A percentile compares a stretch with the other conserved stretches of the same genome.
Conservation (phyloP, 2,888 invertebrate genomes). For the Euproctis similis region DNA sequence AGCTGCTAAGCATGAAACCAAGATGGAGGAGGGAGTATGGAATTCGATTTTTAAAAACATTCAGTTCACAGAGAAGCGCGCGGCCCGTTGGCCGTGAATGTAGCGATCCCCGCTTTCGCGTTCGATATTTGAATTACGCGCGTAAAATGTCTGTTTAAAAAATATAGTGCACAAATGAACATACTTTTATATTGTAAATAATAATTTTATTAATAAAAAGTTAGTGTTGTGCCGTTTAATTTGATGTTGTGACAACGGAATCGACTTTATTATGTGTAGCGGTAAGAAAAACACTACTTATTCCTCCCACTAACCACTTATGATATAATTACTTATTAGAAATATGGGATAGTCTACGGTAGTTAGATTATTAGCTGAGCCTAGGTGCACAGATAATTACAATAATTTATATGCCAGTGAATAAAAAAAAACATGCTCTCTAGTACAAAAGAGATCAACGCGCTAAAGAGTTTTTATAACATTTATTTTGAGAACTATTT, state of each 20-base stretch:
- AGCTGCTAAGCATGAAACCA: too few relatives aligned
- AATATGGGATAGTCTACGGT: too few relatives aligned
- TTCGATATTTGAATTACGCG: slow-evolving; percentile 31
- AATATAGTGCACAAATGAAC: slow-evolving; percentile 27
- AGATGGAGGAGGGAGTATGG: slow-evolving; percentile 23
- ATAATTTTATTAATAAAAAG: slow-evolving; percentile 16
- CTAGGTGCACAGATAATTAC: too few relatives aligned
- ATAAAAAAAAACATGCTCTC: too few relatives aligned
- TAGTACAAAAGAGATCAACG: too few relatives aligned
- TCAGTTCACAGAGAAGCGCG: slow-evolving; percentile 56
- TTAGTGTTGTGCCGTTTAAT: slow-evolving; percentile 26
- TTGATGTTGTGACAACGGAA: slow-evolving; percentile 36
- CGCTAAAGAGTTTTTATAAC: too few relatives aligned
- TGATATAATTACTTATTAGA: too few relatives aligned
- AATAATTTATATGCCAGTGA: too few relatives aligned
- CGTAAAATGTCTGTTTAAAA: slow-evolving; percentile 32
- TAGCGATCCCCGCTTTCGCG: slow-evolving; percentile 21
- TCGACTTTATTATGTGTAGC: slow-evolving; percentile 35
- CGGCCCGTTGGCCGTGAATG: slow-evolving; percentile 29
- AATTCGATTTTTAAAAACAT: slow-evolving; percentile 35
- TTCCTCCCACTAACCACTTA: too few relatives aligned
- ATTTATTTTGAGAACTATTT: too few relatives aligned
- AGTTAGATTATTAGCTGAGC: too few relatives aligned
- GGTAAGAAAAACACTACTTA: slow-evolving; percentile 57
- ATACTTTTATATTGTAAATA: slow-evolving; percentile 18